These are phyloP conservation scores for Rhimphoctona megacephalus DNA, from an alignment of 2,888 invertebrate genomes.

Conservation along the genomic window DNA sequence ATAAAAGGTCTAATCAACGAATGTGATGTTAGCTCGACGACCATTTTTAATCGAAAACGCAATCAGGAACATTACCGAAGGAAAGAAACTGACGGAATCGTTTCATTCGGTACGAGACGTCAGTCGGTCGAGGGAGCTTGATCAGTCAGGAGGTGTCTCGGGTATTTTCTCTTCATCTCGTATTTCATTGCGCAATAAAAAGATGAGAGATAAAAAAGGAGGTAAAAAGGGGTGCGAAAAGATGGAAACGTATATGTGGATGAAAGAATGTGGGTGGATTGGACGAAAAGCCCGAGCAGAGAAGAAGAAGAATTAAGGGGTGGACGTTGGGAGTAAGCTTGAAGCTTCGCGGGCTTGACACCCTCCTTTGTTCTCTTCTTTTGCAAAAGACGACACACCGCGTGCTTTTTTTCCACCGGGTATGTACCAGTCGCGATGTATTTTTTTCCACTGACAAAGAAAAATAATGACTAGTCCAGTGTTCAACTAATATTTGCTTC, in stretches of 20 bases:
- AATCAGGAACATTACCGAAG: not conserved
- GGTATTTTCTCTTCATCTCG: constrained; percentile 57
- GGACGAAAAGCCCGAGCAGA: constrained; percentile 41
- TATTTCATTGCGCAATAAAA: constrained; percentile 32
- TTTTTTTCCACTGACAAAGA: constrained; percentile 78
- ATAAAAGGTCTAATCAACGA: not conserved
- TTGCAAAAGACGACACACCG: constrained; percentile 74
- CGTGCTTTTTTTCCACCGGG: constrained; percentile 19
- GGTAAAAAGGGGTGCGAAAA: constrained; percentile 68
- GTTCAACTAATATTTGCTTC: constrained; percentile 84
- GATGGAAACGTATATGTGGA: not conserved
- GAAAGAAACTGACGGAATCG: constrained; percentile 9
- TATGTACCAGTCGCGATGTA: constrained; percentile 73
- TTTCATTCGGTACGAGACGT: constrained; percentile 77
- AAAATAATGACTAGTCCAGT: constrained; percentile 83
- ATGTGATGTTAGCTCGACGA: not conserved
- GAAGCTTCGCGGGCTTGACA: constrained; percentile 74
- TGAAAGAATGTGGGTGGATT: not conserved
- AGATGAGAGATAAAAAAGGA: constrained; percentile 12
- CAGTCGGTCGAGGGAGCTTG: constrained; percentile 76
- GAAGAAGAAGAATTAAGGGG: constrained; percentile 61
- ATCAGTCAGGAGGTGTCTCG: constrained; percentile 78
- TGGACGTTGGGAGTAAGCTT: constrained; percentile 51
- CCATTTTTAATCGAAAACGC: constrained; percentile 5
- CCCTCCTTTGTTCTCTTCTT: constrained; percentile 80